phyloP scores from a whole-genome alignment of 2,113 vertebrate genomes.

The Anas platyrhynchos region DNA sequence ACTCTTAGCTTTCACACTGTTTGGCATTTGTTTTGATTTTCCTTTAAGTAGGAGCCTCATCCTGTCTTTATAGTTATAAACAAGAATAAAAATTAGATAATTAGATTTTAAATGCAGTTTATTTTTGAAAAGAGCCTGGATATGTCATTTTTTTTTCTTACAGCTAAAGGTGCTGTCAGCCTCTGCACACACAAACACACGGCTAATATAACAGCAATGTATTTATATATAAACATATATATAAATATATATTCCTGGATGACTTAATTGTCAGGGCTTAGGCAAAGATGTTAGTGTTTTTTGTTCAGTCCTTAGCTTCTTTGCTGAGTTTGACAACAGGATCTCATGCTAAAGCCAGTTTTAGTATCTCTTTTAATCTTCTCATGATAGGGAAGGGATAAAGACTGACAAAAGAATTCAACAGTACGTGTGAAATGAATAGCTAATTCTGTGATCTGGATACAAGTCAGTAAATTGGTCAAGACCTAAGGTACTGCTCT shows the following conservation, averaged over 20 bases:
- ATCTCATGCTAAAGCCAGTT: neutral
- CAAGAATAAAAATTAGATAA: neutral
- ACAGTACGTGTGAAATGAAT: neutral
- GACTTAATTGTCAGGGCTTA: neutral
- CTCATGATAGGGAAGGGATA: neutral
- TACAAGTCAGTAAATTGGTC: neutral
- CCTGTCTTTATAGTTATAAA: neutral
- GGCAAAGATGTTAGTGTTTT: neutral
- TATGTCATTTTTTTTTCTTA: neutral
- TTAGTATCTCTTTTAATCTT: neutral
- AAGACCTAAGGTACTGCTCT: neutral
- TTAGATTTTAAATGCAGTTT: neutral
- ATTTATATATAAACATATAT: neutral
- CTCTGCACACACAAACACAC: neutral
- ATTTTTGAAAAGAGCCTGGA: neutral
- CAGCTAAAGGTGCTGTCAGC: neutral
- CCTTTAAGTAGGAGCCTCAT: neutral
- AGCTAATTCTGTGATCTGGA: neutral
- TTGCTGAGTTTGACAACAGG: neutral
- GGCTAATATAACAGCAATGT: neutral
- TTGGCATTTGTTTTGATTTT: neutral
- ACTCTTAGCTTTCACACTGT: neutral
- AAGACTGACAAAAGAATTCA: neutral
- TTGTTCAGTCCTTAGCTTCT: neutral
- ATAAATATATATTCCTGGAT: neutral